Conservation (phyloP, 2,888 invertebrate genomes). For the Mycogona germanica region DNA sequence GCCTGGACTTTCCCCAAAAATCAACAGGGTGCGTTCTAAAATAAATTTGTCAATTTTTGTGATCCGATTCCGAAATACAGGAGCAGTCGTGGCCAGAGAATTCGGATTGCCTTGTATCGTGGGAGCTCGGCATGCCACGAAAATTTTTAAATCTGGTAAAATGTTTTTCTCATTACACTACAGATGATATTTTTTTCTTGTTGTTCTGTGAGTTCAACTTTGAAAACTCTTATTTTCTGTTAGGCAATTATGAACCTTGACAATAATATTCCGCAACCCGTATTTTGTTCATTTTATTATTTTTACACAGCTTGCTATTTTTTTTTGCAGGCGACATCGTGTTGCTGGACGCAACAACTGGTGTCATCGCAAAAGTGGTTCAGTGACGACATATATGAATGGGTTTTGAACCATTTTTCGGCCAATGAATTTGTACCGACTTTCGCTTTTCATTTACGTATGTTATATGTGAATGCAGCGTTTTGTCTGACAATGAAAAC, state of each 20-base stretch:
- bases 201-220: too few relatives aligned
- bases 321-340: neutral
- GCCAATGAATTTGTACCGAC: too few relatives aligned
- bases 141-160: conserved; percentile 15
- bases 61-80: conserved; percentile 35
- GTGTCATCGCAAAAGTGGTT: neutral
- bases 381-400: too few relatives aligned
- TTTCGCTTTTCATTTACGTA: too few relatives aligned
- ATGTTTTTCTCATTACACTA: too few relatives aligned
- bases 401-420: too few relatives aligned
- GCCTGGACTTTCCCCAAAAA: too few relatives aligned
- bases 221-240: too few relatives aligned
- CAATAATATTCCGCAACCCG: neutral
- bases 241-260: neutral
- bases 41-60: neutral
- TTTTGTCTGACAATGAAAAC: too few relatives aligned
- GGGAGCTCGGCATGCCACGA: conserved; percentile 54
- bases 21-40: too few relatives aligned
- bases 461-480: too few relatives aligned
- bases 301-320: neutral
- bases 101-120: conserved; percentile 72
- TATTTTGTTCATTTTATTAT: neutral
- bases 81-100: conserved; percentile 70
- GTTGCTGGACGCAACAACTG: conserved; percentile 1
- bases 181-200: too few relatives aligned